A percentile compares a stretch with the other conserved stretches of the same genome.
phyloP scores from a whole-genome alignment of 2,113 vertebrate genomes.

The Trachemys scripta region DNA sequence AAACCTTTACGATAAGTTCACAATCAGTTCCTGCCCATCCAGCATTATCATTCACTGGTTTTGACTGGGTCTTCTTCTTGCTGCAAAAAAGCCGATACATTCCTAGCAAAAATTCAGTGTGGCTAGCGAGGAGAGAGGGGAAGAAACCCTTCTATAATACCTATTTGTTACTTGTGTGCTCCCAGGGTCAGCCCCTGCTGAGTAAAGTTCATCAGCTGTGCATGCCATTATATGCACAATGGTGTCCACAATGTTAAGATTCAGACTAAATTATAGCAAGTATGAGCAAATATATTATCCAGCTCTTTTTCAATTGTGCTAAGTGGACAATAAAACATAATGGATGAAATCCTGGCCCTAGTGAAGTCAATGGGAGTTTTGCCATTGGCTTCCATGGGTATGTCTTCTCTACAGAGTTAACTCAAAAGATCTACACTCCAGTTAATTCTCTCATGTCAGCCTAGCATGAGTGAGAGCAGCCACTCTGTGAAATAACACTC shows the following conservation, averaged over 20 bases:
- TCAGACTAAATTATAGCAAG: neutral
- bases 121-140: neutral
- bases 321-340: neutral
- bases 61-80: neutral
- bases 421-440: neutral
- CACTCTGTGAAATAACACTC: neutral
- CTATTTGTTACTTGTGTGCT: neutral
- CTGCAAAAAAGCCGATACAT: neutral
- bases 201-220: neutral
- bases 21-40: neutral
- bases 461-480: accelerated
- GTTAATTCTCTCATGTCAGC: neutral
- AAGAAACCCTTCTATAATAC: neutral
- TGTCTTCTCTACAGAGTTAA: accelerated
- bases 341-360: neutral
- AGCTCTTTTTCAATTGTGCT: neutral
- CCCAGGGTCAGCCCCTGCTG: neutral
- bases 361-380: neutral
- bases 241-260: neutral
- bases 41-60: neutral
- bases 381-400: neutral
- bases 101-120: neutral
- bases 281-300: neutral
- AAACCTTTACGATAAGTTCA: neutral
- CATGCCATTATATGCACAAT: neutral